Evolutionary conservation across 2,888 invertebrate genomes (phyloP).

Genomic region (Drosophila formosana): DNA sequence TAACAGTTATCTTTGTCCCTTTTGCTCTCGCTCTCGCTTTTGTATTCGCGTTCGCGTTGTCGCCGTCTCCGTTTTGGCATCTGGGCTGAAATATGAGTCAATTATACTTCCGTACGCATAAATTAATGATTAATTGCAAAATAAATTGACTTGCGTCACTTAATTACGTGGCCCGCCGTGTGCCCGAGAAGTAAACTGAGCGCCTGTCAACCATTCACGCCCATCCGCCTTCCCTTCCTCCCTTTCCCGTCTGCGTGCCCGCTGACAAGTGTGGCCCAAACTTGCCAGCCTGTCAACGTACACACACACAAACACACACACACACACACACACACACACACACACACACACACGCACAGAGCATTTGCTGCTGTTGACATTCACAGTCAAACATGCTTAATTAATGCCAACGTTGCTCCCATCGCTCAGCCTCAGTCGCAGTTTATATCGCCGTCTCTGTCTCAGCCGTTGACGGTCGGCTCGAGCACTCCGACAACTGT

Average conservation of each 20-base stretch:
- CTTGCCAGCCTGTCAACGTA: slow-evolving; percentile 60
- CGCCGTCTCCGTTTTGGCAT: slow-evolving; percentile 21
- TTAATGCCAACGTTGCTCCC: slow-evolving; percentile 73
- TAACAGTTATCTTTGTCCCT: neutral
- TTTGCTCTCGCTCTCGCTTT: neutral
- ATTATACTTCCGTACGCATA: slow-evolving; percentile 78
- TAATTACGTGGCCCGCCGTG: slow-evolving; percentile 67
- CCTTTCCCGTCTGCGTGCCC: neutral
- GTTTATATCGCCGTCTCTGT: slow-evolving; percentile 7
- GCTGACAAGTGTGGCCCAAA: slow-evolving; percentile 39
- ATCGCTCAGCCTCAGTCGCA: slow-evolving; percentile 47
- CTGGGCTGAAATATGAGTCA: slow-evolving; percentile 75
- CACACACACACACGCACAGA: slow-evolving; percentile 12
- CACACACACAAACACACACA: slow-evolving; percentile 45
- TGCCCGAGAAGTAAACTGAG: slow-evolving; percentile 52
- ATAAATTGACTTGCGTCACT: slow-evolving; percentile 83
- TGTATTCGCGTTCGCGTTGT: neutral
- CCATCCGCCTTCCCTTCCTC: neutral
- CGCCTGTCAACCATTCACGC: slow-evolving; percentile 47
- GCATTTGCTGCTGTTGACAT: slow-evolving; percentile 71
- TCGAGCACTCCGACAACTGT: slow-evolving; percentile 47
- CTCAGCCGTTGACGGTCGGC: slow-evolving; percentile 17
- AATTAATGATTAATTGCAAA: slow-evolving; percentile 83
- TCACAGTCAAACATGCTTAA: slow-evolving; percentile 81
- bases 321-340: slow-evolving; percentile 17